Evolutionary conservation across 2,797 vertebrate species (phyloP).

Genomic region (Brachyalestes nurse): DNA sequence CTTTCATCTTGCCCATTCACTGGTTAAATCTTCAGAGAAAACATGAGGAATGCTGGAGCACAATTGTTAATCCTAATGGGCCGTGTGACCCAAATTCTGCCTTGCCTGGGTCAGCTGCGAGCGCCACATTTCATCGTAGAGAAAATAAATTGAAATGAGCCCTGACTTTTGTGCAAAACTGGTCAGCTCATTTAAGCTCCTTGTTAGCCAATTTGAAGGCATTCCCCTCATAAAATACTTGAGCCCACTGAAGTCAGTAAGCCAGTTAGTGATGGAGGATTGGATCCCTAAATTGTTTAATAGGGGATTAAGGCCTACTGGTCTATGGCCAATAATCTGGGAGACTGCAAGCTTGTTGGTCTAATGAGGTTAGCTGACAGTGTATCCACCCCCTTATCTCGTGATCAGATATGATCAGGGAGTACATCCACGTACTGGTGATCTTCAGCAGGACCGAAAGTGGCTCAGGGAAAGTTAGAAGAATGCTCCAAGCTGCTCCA

Average conservation of each 20-base stretch:
- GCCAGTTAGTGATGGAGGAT: slow-evolving; percentile 66
- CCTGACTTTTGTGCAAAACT: slow-evolving; percentile 59
- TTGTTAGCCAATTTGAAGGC: slow-evolving; percentile 60
- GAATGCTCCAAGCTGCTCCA: slow-evolving; percentile 55
- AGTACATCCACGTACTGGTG: slow-evolving; percentile 42
- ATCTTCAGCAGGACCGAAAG: slow-evolving; percentile 63
- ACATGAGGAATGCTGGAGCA: slow-evolving; percentile 52
- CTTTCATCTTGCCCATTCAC: slow-evolving; percentile 47
- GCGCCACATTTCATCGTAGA: slow-evolving; percentile 47
- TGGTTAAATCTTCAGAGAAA: slow-evolving; percentile 61
- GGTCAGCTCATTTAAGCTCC: slow-evolving; percentile 60
- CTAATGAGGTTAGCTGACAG: slow-evolving; percentile 66
- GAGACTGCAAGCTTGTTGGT: slow-evolving; percentile 72
- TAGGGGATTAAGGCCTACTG: slow-evolving; percentile 68
- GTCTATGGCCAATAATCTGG: slow-evolving; percentile 72
- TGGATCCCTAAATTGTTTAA: slow-evolving; percentile 70
- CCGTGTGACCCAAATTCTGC: slow-evolving; percentile 55
- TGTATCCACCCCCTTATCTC: slow-evolving; percentile 20
- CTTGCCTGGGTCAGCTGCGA: slow-evolving; percentile 45
- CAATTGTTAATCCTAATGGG: slow-evolving; percentile 66
- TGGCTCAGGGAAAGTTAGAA: slow-evolving; percentile 1
- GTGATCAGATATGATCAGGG: slow-evolving; percentile 57
- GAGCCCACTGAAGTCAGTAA: slow-evolving; percentile 69
- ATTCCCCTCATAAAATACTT: slow-evolving; percentile 57
- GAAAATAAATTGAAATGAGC: slow-evolving; percentile 41